Evolutionary conservation across 2,113 vertebrate species (phyloP), one percentile per base, ranked within the genome.

Genomic region (Campylorhamphus procurvoides): DNA sequence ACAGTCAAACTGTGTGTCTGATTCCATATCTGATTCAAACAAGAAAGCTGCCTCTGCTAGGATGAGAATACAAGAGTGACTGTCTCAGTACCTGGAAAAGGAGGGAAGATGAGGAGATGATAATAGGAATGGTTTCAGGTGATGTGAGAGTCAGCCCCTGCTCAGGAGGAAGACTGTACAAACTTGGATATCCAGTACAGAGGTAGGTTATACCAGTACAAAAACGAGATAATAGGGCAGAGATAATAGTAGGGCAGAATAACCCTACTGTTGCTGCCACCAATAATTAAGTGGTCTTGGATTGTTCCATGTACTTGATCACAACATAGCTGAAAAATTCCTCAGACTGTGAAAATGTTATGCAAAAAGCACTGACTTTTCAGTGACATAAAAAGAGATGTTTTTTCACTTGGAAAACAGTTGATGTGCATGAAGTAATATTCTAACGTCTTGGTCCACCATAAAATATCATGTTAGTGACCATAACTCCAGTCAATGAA

Each of bases 131-230:
- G 20, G 2, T 35, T 81, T 66, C 27, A 44, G 37, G 6, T 62
- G 9, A 18, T 55, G 5, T 46, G 10, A 79, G 19, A 59, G 55
- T 50, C 49, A 52, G 5, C 3, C 6, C 4, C 14, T 59, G 15
- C 11, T 23, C 35, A 62, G 24, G 17, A 66, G 8, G 28, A 81
- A 40, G 16, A 35, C 9, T 31, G 39, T 6, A 35, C 1, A 6
- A 25, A 3, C 5, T 13, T 49, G 11, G 16, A 22, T 52, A 35
- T 4, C 46, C 1, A 1, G 2, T 46, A 9, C 13, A 12, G 40
- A 25, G 6, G 24, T 5, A 39, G 18, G 10, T 50, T 33, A 14
- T 33, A 23, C 4, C 9, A 40, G 3, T 31, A 66, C 23, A 40
- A 47, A 68, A 86, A 60, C 53, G 3, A 2, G 14, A 37, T 37